Conservation (phyloP, 2,113 vertebrate genomes). For the Genyomyrus donnyi region DNA sequence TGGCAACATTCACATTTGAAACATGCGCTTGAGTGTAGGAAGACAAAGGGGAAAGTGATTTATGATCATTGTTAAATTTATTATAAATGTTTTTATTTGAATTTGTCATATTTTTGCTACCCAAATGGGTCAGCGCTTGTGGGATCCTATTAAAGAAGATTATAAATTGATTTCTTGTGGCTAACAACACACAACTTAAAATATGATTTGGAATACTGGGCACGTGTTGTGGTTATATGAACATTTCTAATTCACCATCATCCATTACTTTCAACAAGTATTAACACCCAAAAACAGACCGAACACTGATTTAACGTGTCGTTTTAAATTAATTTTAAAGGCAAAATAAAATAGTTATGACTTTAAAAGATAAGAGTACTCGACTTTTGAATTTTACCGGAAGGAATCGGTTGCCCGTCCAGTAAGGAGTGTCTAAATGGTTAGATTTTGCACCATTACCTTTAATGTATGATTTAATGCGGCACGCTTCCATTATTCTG, state of each 20-base stretch:
- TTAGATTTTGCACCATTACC: not conserved
- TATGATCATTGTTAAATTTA: no score
- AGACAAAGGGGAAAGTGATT: no score
- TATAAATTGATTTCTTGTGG: not conserved
- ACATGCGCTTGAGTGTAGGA: no score
- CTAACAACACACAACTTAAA: not conserved
- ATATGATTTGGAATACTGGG: not conserved
- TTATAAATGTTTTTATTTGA: no score
- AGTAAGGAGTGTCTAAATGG: conserved; percentile 1
- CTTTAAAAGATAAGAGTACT: not conserved
- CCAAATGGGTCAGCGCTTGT: not conserved
- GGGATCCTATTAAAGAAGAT: not conserved
- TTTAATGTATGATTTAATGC: conserved; percentile 19
- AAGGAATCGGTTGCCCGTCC: not conserved
- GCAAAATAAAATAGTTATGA: not conserved
- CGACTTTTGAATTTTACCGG: not conserved
- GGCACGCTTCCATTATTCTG: conserved; percentile 31
- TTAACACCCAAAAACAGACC: not conserved
- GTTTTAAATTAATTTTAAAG: not conserved
- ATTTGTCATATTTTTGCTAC: not conserved
- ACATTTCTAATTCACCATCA: not conserved
- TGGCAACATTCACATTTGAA: no score
- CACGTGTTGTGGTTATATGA: not conserved
- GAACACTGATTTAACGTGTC: not conserved
- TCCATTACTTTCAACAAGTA: not conserved